Conservation (phyloP, 2,888 invertebrate genomes). For the Dryobota labecula region DNA sequence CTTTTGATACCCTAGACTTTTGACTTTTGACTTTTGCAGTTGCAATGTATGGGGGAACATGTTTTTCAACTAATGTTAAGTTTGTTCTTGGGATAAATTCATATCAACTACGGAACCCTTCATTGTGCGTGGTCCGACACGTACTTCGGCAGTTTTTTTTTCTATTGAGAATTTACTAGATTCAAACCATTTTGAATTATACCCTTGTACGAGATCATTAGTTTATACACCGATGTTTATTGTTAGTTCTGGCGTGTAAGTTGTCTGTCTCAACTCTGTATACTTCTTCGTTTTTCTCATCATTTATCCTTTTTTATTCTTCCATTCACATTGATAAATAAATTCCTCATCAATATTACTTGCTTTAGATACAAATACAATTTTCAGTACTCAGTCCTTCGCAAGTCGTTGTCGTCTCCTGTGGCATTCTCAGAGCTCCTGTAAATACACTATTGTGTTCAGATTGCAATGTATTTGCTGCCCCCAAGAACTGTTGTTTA, state of each 20-base stretch:
- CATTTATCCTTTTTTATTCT: neutral
- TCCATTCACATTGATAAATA: neutral
- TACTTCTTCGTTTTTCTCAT: neutral
- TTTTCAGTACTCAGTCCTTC: slow-evolving; percentile 1
- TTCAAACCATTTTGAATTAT: no score
- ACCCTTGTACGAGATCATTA: neutral
- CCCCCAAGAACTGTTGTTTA: slow-evolving; percentile 56
- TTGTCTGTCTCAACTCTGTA: neutral
- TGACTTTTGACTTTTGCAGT: no score
- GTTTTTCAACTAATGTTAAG: no score
- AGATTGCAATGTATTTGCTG: slow-evolving; percentile 62
- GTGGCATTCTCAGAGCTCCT: slow-evolving; percentile 32
- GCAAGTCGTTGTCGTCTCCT: slow-evolving; percentile 5
- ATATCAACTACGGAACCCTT: no score
- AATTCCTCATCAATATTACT: neutral
- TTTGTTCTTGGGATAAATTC: no score
- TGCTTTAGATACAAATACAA: slow-evolving; percentile 1
- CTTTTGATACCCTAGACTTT: no score
- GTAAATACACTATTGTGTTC: slow-evolving; percentile 69
- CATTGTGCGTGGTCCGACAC: no score
- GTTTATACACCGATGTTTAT: no score
- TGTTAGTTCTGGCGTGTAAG: neutral
- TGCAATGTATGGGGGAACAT: no score
- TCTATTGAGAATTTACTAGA: neutral
- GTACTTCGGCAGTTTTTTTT: no score